A percentile compares a stretch with the other conserved stretches of the same genome.
phyloP scores from a whole-genome alignment of 2,113 vertebrate species.

The Empidonax traillii region DNA sequence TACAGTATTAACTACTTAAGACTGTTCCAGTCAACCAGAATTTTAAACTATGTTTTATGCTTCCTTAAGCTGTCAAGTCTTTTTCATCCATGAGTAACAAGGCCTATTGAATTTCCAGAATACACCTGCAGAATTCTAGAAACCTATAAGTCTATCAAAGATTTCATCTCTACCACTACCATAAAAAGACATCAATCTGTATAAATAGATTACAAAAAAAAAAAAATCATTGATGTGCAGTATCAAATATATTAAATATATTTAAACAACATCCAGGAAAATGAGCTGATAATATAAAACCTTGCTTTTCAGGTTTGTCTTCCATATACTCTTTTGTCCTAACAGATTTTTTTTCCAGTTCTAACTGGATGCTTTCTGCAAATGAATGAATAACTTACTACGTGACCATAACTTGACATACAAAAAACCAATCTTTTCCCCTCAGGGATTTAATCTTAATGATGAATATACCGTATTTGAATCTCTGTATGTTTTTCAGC shows the following conservation, averaged over 20 bases:
- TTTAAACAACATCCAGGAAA: neutral
- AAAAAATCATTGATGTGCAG: neutral
- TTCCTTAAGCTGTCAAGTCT: constrained; percentile 49
- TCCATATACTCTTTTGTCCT: neutral
- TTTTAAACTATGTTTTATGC: constrained; percentile 30
- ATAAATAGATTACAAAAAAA: neutral
- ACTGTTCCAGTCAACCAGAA: neutral
- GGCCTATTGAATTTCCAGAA: neutral
- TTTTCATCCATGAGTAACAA: neutral
- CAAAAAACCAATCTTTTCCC: neutral
- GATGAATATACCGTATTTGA: neutral
- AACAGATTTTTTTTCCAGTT: neutral
- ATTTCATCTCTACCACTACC: neutral
- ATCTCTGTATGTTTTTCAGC: neutral
- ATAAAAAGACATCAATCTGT: neutral
- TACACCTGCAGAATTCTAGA: neutral
- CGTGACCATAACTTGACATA: neutral
- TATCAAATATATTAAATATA: neutral
- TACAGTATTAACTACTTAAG: constrained; percentile 51
- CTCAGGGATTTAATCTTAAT: neutral
- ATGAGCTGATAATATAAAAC: neutral
- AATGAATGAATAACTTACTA: neutral
- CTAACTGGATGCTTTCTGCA: neutral
- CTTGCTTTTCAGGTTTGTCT: neutral
- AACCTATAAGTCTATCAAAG: neutral